Evolutionary conservation across 1,140 invertebrate genomes (phyloP).

Genomic region (Trichogramma pretiosum): DNA sequence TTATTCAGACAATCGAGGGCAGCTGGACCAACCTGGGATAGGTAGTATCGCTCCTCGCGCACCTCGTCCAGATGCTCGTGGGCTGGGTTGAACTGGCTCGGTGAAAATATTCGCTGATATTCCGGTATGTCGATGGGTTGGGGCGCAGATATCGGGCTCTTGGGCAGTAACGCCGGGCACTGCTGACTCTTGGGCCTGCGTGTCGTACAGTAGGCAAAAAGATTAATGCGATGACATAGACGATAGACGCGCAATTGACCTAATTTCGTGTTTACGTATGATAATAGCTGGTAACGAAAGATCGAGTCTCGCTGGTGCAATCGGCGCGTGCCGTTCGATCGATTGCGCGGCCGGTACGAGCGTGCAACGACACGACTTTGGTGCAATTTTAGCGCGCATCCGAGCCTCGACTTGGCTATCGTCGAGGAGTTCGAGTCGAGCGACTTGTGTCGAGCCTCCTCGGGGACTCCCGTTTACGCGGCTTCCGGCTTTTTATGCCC

Average conservation of each 20-base stretch:
- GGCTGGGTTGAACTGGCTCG: constrained; percentile 26
- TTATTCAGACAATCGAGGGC: no score
- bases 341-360: neutral
- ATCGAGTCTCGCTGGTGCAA: no score
- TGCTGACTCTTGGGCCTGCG: constrained; percentile 27
- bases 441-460: no score
- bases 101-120: constrained; percentile 23
- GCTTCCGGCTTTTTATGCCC: no score
- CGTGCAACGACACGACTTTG: neutral
- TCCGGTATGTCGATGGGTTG: constrained; percentile 22
- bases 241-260: no score
- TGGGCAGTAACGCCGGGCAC: constrained; percentile 33
- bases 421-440: no score
- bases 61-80: constrained; percentile 40
- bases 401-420: no score
- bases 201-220: neutral
- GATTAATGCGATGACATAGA: neutral
- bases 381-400: no score
- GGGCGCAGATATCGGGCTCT: constrained; percentile 37
- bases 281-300: no score
- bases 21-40: constrained; percentile 40
- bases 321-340: neutral
- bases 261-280: no score
- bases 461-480: no score
- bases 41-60: constrained; percentile 37